Base-by-base conservation (phyloP, 2,888 invertebrate species). In the Aspidiotus destructor region DNA sequence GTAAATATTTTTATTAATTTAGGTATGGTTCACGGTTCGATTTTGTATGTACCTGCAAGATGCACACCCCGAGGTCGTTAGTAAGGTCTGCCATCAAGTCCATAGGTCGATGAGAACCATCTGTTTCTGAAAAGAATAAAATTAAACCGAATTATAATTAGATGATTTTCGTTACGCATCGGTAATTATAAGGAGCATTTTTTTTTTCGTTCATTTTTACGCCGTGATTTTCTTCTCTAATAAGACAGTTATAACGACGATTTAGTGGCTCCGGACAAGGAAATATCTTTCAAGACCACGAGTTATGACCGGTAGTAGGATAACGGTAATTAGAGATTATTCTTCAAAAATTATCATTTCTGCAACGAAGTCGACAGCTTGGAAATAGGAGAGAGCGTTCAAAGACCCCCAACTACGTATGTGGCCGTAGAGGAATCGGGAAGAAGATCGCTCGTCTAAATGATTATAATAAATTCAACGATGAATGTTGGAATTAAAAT, bases 1-100 rank as follows among this genome's bases (percentile, higher is more conserved):
- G 58, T 40, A 13, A 58, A 58, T 86, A 61, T 85, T 84, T 77
- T 87, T 87, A 74, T 85, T 80, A 77, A 85, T 84, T 74, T 86
- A 85, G 74, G 87, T 40, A 86, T 76, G 85, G 83, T 74, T 86
- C 81, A 58, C 58, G 58, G 58, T 58, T 58, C 40, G 58, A 28
- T 58, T 78, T 77, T 28, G 28, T 28, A 28, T 28, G 28, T 73
- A 82, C 81, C 74, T 82, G 81, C 62, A 91, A 80, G 73, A 88
- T 81, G 76, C 84, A 84, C 71, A 86, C 79, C 67, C 86, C 85
- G 72, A 88, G 81, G 75, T 85, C 84, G 76, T 91, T 91, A 57
- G 88, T 85, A 53, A 87, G 83, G 75, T 90, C 89, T 69, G 88
- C 87, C 87, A 90, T 88, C 70, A 85, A 81, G 72, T 88, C 85